Conservation (phyloP, 2,888 invertebrate species). For the Trileptium ribeirensis region DNA sequence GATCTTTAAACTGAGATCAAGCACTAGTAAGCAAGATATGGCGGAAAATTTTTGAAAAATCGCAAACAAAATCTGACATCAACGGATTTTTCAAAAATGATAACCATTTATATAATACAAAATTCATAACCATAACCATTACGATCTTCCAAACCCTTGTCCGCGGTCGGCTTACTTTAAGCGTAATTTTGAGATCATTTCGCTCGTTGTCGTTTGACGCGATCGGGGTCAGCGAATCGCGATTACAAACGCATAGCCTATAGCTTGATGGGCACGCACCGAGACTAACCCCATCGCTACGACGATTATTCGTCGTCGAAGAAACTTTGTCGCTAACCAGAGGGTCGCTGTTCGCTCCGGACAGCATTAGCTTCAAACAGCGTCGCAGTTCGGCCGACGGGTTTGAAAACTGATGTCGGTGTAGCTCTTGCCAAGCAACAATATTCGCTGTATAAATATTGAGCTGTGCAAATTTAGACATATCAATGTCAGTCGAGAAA, state of each 20-base stretch:
- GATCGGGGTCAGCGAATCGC: background rate
- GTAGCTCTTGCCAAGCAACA: background rate
- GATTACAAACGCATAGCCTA: background rate
- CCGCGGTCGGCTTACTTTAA: background rate
- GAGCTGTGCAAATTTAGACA: background rate
- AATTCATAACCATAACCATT: no score
- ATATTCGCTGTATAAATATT: background rate
- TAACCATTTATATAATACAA: no score
- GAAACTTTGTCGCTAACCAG: no score
- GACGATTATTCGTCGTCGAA: background rate
- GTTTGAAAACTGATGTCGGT: background rate
- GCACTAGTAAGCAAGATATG: no score
- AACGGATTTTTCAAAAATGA: no score
- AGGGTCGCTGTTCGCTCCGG: background rate
- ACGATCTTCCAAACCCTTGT: no score
- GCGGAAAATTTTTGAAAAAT: no score
- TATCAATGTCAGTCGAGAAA: no score
- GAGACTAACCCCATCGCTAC: background rate
- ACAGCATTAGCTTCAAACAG: background rate
- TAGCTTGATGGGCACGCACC: no score
- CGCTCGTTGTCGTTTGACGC: background rate
- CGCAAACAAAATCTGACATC: no score
- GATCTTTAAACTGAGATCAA: no score
- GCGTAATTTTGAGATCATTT: background rate
- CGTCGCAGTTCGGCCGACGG: background rate